phyloP scores from a whole-genome alignment of 1,140 invertebrate genomes.

The Brachionus angularis region DNA sequence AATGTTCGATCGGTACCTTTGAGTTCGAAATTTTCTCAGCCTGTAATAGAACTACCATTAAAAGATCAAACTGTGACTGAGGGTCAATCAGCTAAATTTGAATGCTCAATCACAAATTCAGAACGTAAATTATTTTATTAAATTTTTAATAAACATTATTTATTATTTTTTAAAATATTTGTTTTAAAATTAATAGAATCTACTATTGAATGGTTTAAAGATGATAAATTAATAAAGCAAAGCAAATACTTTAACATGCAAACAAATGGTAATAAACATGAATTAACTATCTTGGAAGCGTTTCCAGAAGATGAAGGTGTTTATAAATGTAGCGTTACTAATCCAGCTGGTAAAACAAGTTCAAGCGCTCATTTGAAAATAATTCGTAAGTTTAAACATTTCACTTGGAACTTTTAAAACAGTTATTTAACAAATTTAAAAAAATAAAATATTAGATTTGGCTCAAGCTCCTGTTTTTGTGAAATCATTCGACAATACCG shows the following conservation, averaged over 20 bases:
- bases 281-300: constrained; percentile 38
- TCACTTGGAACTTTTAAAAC: no score
- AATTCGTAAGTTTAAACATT: constrained; percentile 27
- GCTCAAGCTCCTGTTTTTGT: constrained; percentile 33
- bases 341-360: constrained; percentile 36
- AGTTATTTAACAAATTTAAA: no score
- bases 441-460: background rate
- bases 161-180: no score
- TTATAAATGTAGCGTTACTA: constrained; percentile 23
- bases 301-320: constrained; percentile 43
- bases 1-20: constrained; percentile 18
- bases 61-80: constrained; percentile 24
- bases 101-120: constrained; percentile 28
- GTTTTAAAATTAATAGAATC: background rate
- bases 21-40: constrained; percentile 33
- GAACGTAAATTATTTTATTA: background rate
- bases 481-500: background rate
- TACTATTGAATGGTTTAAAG: constrained; percentile 34
- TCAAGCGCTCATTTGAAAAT: constrained; percentile 14
- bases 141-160: no score
- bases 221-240: constrained; percentile 36
- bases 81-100: constrained; percentile 38
- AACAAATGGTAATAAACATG: constrained; percentile 11
- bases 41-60: background rate
- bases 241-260: constrained; percentile 42